Evolutionary conservation across 23 tunicate genomes (phyloP), one percentile per base, ranked within the genome.

Genomic region (Aplidium turbinatum): DNA sequence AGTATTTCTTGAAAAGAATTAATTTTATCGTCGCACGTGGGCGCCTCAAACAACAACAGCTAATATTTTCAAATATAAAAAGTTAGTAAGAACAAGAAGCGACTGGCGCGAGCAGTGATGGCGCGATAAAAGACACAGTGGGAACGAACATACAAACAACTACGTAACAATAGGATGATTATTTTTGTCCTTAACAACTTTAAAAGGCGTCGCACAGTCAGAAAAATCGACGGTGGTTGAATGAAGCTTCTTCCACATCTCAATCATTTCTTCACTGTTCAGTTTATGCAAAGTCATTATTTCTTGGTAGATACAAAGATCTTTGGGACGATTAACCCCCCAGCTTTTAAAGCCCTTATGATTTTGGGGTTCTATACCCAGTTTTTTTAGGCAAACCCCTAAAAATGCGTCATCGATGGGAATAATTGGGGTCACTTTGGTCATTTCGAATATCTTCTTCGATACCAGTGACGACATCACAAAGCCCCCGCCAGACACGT

Each of bases 381-480:
- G 78, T 35, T 82, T 87, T 36, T 78, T 67, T 47, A 94, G 58
- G 46, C 99, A 94, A 72, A 94, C 88, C 4, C 99, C 99, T 30
- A 94, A 60, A 73, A 94, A 94, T 3, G 99, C 99, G 52, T 94
- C 99, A 53, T 94, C 99, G 19, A 94, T 94, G 29, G 99, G 99
- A 76, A 94, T 94, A 6, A 94, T 70, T 7, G 99, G 95, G 0
- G 85, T 78, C 30, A 73, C 85, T 83, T 94, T 82, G 16, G 82
- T 76, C 4, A 90, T 86, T 55, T 74, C 82, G 45, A 92, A 80
- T 13, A 92, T 80, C 35, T 77, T 82, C 56, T 79, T 84, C 21
- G 95, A 81, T 13, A 94, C 85, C 18, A 94, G 76, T 0, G 95
- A 82, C 0, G 96, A 87, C 99, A 94, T 94, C 30, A 94, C 27